Conservation (phyloP, 2,113 vertebrate genomes). For the Varanus salvator region DNA sequence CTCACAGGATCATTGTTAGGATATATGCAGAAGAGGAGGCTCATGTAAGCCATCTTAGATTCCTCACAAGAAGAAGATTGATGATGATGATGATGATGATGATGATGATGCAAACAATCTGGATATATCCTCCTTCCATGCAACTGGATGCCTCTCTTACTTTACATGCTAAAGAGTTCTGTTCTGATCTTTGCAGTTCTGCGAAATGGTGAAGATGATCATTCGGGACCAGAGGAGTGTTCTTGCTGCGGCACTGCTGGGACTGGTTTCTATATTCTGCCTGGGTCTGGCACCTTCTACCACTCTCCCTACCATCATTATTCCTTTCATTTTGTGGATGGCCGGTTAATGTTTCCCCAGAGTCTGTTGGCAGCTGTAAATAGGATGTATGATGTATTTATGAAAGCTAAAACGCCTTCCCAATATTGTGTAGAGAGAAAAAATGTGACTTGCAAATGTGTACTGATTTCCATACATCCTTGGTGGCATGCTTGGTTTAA, state of each 20-base stretch:
- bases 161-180: not conserved
- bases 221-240: conserved; percentile 92
- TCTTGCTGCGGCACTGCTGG: conserved; percentile 81
- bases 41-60: too few species aligned
- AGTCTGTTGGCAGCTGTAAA: conserved; percentile 30
- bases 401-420: conserved; percentile 62
- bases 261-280: conserved; percentile 82
- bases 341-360: conserved; percentile 77
- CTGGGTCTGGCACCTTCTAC: conserved; percentile 86
- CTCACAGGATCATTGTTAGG: too few species aligned
- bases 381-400: conserved; percentile 75
- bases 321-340: conserved; percentile 94
- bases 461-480: conserved; percentile 42
- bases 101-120: not conserved
- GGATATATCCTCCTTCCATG: not conserved
- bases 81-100: too few species aligned
- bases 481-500: too few species aligned
- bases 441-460: conserved; percentile 62
- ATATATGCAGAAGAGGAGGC: too few species aligned
- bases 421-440: conserved; percentile 28
- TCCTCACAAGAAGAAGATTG: too few species aligned
- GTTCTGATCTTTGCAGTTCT: conserved; percentile 82
- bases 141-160: not conserved
- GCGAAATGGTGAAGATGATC: conserved; percentile 86
- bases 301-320: conserved; percentile 86